phyloP scores from a whole-genome alignment of 2,113 vertebrate genomes.

The Rhinogobius similis region DNA sequence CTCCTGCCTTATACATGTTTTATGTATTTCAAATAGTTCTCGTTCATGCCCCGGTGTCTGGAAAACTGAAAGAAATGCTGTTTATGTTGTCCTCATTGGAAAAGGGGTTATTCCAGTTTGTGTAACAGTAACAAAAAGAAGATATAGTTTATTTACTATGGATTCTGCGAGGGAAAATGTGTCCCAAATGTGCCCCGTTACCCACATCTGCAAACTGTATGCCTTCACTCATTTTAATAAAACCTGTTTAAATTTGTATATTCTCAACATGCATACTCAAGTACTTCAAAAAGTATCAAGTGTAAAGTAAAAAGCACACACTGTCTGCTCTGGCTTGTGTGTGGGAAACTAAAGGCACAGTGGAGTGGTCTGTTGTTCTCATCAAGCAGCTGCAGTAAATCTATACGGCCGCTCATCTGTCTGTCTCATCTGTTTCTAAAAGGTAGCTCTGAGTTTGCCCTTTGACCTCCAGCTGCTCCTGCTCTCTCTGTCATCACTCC shows the following conservation, averaged over 20 bases:
- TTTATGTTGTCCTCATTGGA: neutral
- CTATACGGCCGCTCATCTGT: neutral
- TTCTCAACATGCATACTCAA: too few relatives aligned
- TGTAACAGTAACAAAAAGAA: too few relatives aligned
- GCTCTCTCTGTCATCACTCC: neutral
- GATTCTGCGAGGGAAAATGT: neutral
- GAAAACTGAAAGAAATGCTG: neutral
- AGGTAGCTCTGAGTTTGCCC: neutral
- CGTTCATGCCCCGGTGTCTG: neutral
- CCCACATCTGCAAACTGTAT: neutral
- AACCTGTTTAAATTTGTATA: too few relatives aligned
- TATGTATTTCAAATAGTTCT: too few relatives aligned
- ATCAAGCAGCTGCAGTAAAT: constrained; percentile 9
- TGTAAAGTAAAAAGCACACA: neutral
- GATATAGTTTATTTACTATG: neutral
- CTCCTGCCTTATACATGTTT: too few relatives aligned
- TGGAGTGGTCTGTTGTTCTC: constrained; percentile 6
- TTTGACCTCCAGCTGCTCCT: constrained; percentile 9
- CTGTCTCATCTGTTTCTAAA: neutral
- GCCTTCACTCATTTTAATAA: neutral
- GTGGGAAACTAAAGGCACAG: neutral
- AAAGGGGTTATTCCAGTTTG: too few relatives aligned
- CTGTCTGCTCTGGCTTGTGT: neutral
- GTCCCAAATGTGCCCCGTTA: too few relatives aligned
- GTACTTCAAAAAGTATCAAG: neutral